These are phyloP conservation scores for Calidris pygmaea DNA, from an alignment of 2,113 vertebrate genomes.

Conservation along the genomic window DNA sequence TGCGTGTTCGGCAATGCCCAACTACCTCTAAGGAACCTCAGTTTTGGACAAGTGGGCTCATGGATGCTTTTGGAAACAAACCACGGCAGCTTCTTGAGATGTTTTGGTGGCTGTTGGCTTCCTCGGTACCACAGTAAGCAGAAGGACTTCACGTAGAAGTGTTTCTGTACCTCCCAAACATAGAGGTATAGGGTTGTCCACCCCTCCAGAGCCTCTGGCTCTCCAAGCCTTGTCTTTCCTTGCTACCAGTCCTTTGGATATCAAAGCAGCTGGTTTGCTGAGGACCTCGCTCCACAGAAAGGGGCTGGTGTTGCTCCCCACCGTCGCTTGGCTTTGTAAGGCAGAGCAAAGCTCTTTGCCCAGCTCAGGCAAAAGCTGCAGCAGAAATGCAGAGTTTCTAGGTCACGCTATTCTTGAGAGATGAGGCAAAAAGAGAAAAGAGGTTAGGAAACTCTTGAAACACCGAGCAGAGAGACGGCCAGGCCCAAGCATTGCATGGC, in stretches of 20 bases:
- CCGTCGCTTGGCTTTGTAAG: not conserved
- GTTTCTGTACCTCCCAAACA: not conserved
- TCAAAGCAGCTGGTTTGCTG: not conserved
- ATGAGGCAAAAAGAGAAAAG: not conserved
- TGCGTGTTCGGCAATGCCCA: not conserved
- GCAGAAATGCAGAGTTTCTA: slow-evolving; percentile 10
- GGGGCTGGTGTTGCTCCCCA: not conserved
- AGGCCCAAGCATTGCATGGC: not conserved
- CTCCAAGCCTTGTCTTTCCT: not conserved
- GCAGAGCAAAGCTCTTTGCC: not conserved
- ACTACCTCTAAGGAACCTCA: not conserved
- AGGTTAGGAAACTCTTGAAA: not conserved
- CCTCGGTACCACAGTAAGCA: not conserved
- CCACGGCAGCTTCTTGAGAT: not conserved
- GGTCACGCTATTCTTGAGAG: not conserved
- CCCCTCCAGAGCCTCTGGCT: not conserved
- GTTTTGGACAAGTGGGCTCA: not conserved
- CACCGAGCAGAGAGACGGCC: not conserved
- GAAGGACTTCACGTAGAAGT: not conserved
- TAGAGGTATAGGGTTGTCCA: not conserved
- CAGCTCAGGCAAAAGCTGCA: not conserved
- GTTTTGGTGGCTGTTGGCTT: not conserved
- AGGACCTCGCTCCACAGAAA: not conserved
- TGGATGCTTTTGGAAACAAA: not conserved
- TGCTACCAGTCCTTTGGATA: not conserved